A percentile compares a stretch with the other conserved stretches of the same genome.
Evolutionary conservation across 23 tunicate species (phyloP).

Genomic region (Styela clava): DNA sequence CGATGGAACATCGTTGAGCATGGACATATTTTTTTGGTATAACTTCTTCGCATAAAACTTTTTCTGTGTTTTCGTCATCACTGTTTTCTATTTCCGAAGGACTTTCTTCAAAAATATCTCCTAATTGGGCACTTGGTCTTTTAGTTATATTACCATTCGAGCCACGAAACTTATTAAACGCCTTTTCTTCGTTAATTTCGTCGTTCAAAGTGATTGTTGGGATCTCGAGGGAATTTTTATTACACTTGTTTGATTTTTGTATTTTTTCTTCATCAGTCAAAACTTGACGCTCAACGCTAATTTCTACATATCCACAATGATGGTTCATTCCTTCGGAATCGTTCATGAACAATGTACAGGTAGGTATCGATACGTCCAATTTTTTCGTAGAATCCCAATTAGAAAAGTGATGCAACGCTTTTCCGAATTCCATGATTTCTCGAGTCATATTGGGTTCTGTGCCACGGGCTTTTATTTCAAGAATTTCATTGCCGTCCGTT

Average conservation of each 20-base stretch:
- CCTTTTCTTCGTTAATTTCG: neutral
- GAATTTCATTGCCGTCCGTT: neutral
- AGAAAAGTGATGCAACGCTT: neutral
- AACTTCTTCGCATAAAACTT: neutral
- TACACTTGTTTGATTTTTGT: neutral
- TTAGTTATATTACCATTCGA: neutral
- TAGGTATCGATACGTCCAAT: neutral
- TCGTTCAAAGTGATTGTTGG: neutral
- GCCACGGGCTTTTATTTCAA: neutral
- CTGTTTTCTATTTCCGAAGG: neutral
- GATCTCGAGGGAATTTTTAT: too few species aligned
- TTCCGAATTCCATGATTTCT: neutral
- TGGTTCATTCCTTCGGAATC: neutral
- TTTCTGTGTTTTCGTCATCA: neutral
- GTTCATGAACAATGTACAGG: neutral
- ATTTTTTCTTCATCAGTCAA: neutral
- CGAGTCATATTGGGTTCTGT: neutral
- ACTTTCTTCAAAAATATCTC: too few species aligned
- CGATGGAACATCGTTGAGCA: neutral
- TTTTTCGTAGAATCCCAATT: neutral
- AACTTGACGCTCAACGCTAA: neutral
- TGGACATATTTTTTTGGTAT: neutral
- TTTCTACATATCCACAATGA: neutral
- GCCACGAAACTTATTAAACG: neutral
- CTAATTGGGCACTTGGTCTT: neutral